Evolutionary conservation across 2,888 invertebrate species (phyloP).

Genomic region (Drosophila macrothrix): DNA sequence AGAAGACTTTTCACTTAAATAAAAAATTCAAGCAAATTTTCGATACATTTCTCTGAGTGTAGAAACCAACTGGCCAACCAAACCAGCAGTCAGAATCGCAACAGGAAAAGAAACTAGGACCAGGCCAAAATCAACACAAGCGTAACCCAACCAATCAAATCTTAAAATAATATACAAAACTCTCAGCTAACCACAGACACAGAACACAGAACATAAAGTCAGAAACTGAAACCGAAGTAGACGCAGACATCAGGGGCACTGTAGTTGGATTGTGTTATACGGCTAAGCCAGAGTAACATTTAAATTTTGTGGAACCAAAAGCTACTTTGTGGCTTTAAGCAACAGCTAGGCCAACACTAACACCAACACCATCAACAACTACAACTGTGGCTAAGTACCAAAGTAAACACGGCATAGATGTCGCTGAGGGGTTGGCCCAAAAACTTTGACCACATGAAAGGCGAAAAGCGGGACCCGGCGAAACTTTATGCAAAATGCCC

Average conservation of each 20-base stretch:
- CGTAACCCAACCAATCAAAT: constrained; percentile 62
- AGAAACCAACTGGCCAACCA: constrained; percentile 29
- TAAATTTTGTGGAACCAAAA: constrained; percentile 75
- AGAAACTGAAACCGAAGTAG: constrained; percentile 27
- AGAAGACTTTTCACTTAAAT: not conserved
- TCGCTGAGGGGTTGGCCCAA: constrained; percentile 53
- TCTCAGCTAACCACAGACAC: constrained; percentile 53
- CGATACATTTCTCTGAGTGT: not conserved
- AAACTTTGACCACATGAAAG: constrained; percentile 74
- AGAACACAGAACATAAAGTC: constrained; percentile 14
- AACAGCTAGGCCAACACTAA: constrained; percentile 50
- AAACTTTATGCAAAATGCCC: constrained; percentile 72
- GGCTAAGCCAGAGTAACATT: constrained; percentile 64
- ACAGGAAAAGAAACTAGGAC: not conserved
- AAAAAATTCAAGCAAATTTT: not conserved
- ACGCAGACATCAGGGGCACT: constrained; percentile 8
- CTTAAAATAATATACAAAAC: constrained; percentile 72
- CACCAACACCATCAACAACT: constrained; percentile 47
- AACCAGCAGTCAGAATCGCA: constrained; percentile 17
- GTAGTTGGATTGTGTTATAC: constrained; percentile 21
- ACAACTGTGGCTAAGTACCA: constrained; percentile 71
- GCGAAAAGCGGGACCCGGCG: constrained; percentile 40
- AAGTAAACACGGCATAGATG: constrained; percentile 81
- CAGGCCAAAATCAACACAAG: constrained; percentile 50
- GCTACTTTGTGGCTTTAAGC: constrained; percentile 83